Evolutionary conservation across 2,797 vertebrate species (phyloP).

Genomic region (Allobates femoralis): DNA sequence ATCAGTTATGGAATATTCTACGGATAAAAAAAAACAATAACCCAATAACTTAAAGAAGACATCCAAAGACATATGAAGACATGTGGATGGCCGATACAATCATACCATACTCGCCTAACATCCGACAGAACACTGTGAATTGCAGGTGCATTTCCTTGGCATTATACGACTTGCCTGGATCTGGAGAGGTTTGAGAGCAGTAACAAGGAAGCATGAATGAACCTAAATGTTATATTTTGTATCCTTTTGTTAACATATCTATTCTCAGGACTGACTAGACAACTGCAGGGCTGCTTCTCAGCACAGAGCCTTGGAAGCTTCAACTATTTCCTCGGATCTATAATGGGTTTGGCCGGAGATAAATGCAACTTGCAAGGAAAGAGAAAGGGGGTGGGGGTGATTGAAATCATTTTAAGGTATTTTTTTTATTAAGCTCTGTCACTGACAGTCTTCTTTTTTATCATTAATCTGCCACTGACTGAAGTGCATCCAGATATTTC

Average conservation of each 20-base stretch:
- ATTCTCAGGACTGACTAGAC: not conserved
- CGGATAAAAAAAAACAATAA: too few species aligned
- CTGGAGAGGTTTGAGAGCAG: too few species aligned
- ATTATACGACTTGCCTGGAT: too few species aligned
- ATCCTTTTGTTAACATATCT: not conserved
- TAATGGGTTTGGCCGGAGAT: constrained; percentile 42
- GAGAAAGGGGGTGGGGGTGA: constrained; percentile 14
- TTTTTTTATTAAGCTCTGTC: constrained; percentile 43
- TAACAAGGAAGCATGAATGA: too few species aligned
- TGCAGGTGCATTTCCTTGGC: too few species aligned
- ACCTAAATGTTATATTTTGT: too few species aligned
- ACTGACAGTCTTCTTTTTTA: constrained; percentile 30
- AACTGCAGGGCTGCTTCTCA: not conserved
- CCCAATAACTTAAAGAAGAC: too few species aligned
- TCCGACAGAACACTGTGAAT: too few species aligned
- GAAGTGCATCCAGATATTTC: constrained; percentile 37
- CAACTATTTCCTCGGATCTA: constrained; percentile 14
- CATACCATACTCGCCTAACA: too few species aligned
- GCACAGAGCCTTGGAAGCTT: constrained; percentile 3
- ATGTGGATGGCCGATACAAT: too few species aligned
- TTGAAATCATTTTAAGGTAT: constrained; percentile 31
- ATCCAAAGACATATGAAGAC: too few species aligned
- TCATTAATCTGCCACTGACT: constrained; percentile 38
- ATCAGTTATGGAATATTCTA: too few species aligned
- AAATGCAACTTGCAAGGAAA: constrained; percentile 23